Conservation (phyloP, 2,888 invertebrate genomes). For the Tenthredo notha region DNA sequence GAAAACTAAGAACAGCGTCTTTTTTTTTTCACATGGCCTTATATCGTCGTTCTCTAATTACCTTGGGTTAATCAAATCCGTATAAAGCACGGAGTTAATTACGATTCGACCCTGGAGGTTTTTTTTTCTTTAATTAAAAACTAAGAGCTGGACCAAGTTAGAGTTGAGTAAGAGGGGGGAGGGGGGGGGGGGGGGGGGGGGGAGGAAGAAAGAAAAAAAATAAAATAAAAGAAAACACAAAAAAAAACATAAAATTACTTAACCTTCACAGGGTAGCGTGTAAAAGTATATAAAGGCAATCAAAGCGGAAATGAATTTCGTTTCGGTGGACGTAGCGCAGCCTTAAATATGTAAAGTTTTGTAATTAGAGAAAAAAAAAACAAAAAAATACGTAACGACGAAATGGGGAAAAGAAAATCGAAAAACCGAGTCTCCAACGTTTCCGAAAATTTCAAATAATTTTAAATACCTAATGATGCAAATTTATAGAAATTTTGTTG, state of each 20-base stretch:
- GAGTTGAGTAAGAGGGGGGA: neutral
- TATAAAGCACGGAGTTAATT: neutral
- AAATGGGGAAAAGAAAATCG: neutral
- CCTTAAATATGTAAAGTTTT: neutral
- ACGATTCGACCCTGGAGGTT: neutral
- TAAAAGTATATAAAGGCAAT: neutral
- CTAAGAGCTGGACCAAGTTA: neutral
- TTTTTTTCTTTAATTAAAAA: constrained; percentile 28
- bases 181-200: too few species aligned
- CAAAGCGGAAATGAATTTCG: constrained; percentile 22
- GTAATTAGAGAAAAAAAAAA: neutral
- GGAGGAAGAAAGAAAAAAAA: neutral
- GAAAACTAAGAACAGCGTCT: neutral
- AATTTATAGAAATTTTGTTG: neutral
- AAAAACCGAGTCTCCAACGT: neutral
- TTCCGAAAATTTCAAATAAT: neutral
- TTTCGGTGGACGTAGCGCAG: neutral
- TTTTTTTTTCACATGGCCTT: neutral
- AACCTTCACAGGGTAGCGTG: neutral
- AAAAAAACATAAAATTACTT: neutral
- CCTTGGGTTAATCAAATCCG: neutral
- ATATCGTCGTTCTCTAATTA: neutral
- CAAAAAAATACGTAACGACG: neutral
- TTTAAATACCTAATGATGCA: too few species aligned
- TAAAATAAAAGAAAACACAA: neutral